Evolutionary conservation across 1,140 invertebrate species (phyloP).

Genomic region (Linepithema humile): DNA sequence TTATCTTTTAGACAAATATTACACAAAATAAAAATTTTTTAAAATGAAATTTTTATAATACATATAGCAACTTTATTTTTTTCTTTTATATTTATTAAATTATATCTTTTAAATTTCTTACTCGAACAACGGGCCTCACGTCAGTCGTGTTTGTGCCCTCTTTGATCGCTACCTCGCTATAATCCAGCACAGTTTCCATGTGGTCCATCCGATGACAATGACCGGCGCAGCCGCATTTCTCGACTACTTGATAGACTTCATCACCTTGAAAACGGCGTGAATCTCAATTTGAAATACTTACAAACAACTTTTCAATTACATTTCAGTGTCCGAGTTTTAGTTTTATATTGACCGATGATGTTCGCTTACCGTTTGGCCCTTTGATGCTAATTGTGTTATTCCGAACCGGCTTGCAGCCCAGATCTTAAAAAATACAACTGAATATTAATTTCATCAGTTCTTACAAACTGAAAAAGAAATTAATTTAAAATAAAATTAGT

Average conservation of each 20-base stretch:
- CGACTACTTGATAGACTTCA: constrained; percentile 81
- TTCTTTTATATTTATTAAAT: not conserved
- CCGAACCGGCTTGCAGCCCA: constrained; percentile 80
- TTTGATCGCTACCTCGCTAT: constrained; percentile 78
- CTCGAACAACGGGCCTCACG: constrained; percentile 76
- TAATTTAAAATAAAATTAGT: not conserved
- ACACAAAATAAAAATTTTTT: no score
- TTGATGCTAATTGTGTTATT: constrained; percentile 83
- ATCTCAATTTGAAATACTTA: not conserved
- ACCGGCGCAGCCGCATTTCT: constrained; percentile 80
- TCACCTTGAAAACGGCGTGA: constrained; percentile 71
- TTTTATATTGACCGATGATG: not conserved
- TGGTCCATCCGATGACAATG: constrained; percentile 81
- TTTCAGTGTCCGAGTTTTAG: not conserved
- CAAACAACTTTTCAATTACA: not conserved
- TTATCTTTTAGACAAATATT: no score
- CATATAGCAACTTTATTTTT: not conserved
- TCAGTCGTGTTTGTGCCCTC: constrained; percentile 78
- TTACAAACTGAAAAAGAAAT: not conserved
- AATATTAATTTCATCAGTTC: not conserved
- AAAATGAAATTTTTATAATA: not conserved
- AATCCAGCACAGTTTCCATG: constrained; percentile 81
- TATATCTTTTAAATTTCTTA: constrained; percentile 65
- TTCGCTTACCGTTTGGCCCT: constrained; percentile 83
- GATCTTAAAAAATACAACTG: constrained; percentile 64